Base-by-base conservation (phyloP, 2,797 vertebrate species). In the Ceryle rudis region DNA sequence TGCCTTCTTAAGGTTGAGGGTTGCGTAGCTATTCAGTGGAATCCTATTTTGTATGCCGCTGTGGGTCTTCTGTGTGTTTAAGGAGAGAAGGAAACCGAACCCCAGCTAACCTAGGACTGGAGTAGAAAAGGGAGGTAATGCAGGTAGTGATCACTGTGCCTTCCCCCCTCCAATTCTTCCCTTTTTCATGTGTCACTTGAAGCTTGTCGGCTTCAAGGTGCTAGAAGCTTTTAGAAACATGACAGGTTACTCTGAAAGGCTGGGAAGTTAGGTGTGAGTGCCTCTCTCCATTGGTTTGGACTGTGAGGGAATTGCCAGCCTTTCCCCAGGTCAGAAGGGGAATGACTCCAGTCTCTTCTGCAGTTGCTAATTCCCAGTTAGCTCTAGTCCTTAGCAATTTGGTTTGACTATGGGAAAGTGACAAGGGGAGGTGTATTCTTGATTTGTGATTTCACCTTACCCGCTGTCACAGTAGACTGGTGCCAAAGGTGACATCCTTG, bases 391-490 rank as follows among this genome's bases (percentile, higher is more conserved):
- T 51, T 17, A 51, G 75, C 26, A 29, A 1, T 60, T 64, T 35
- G 10, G 2, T 35, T 29, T 64, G 44, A n/a, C 55, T 60, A 0
- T 33, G 20, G 55, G 51, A 73, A 49, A 29, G 16, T 12, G 22
- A 5, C 0, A 0, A 54, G n/a, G 65, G 13, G 18, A 22, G 28
- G 8, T 35, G 20, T 1, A 0, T 44, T 41, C 49, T 42, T 0
- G 0, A 20, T 83, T 57, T 81, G 58, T 47, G 49, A 22, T 81
- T 23, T 69, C 39, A 39, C 0, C 0, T 69, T 64, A 46, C 18
- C 13, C 22, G 26, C 49, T 81, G 71, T 37, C 47, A 4, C 31
- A 42, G 28, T 31, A 67, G 49, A 21, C 44, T 78, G 44, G 39
- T 49, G 58, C 33, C 18, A 17, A 10, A 52, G 44, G 33, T 42